Percentiles rank a stretch among this genome's conserved stretches.
These are phyloP conservation scores for Steinernema hermaphroditum DNA, from an alignment of 2,888 invertebrate genomes.

Conservation along the genomic window DNA sequence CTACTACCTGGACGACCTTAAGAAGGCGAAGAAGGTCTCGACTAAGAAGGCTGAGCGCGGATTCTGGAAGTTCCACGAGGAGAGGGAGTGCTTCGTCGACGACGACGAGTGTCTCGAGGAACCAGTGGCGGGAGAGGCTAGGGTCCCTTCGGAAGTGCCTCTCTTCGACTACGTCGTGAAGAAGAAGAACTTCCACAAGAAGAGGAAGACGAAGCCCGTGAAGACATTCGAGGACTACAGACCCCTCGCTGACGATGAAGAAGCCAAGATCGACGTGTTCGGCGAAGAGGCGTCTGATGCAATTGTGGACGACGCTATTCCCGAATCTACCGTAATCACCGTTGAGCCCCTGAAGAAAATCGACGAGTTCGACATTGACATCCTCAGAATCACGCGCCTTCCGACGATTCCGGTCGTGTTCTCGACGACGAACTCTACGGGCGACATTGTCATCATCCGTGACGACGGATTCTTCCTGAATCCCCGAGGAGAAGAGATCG, in stretches of 20 bases:
- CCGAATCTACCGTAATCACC: background rate
- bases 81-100: background rate
- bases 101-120: background rate
- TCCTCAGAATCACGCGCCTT: background rate
- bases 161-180: background rate
- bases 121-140: background rate
- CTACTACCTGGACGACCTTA: background rate
- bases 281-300: no score
- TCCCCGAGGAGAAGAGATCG: background rate
- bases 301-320: background rate
- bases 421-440: background rate
- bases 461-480: background rate
- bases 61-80: background rate
- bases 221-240: constrained; percentile 2
- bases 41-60: background rate
- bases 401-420: background rate
- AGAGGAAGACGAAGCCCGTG: background rate
- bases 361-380: background rate
- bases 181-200: background rate
- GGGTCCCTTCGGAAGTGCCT: background rate
- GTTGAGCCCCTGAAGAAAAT: background rate
- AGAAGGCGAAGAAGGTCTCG: background rate
- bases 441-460: background rate
- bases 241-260: background rate
- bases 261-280: background rate